Evolutionary conservation across 2,113 vertebrate species (phyloP).

Genomic region (Aldabrachelys gigantea): DNA sequence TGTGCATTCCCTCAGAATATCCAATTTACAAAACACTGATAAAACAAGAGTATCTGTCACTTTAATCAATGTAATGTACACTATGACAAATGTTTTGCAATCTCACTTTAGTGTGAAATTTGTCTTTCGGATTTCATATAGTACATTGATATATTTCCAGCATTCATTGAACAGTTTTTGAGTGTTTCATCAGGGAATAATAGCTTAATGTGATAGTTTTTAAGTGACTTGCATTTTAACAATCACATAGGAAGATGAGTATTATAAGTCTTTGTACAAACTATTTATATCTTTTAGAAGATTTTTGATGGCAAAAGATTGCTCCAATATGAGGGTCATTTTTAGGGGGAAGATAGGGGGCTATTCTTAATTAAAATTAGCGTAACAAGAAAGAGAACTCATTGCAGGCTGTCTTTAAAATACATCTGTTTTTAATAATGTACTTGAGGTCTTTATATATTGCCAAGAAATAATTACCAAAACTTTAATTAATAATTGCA

Average conservation of each 20-base stretch:
- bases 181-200: conserved; percentile 19
- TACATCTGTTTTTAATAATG: neutral
- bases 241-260: neutral
- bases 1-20: conserved; percentile 23
- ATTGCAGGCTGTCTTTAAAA: neutral
- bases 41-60: conserved; percentile 53
- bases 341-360: neutral
- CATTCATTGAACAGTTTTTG: conserved; percentile 29
- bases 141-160: conserved; percentile 31
- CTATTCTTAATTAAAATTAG: neutral
- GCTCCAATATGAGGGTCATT: neutral
- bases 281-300: neutral
- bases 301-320: neutral
- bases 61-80: conserved; percentile 51
- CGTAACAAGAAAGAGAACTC: neutral
- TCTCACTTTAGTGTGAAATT: conserved; percentile 52
- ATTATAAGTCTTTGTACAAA: neutral
- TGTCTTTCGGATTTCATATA: conserved; percentile 23
- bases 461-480: neutral
- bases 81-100: conserved; percentile 38
- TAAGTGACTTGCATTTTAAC: neutral
- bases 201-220: conserved; percentile 19
- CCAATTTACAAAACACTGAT: conserved; percentile 43
- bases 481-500: neutral
- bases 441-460: neutral